Evolutionary conservation across 2,113 vertebrate genomes (phyloP).

Genomic region (Nibea coibor): DNA sequence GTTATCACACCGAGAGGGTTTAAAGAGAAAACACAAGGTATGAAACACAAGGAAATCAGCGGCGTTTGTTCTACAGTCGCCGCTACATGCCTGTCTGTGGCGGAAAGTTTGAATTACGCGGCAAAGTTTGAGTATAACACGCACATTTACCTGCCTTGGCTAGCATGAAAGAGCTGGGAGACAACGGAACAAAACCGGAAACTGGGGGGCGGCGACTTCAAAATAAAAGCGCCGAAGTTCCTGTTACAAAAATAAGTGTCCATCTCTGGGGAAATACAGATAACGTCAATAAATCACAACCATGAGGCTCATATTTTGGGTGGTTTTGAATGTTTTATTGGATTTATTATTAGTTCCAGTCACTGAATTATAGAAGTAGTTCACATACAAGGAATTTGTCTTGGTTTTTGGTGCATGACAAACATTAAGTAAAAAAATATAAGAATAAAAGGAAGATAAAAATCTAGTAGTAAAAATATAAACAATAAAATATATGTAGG

Average conservation of each 20-base stretch:
- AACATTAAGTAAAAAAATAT: too few species aligned
- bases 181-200: slow-evolving; percentile 44
- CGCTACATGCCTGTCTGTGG: background rate
- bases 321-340: background rate
- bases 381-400: too few species aligned
- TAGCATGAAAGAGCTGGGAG: slow-evolving; percentile 18
- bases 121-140: fast-evolving
- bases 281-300: background rate
- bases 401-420: too few species aligned
- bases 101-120: background rate
- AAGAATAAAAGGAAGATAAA: too few species aligned
- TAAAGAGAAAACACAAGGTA: too few species aligned
- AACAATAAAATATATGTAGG: too few species aligned
- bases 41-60: background rate
- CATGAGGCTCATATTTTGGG: background rate
- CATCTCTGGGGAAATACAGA: too few species aligned
- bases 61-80: background rate
- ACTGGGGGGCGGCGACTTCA: slow-evolving; percentile 11
- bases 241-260: slow-evolving; percentile 25
- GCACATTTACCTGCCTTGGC: background rate
- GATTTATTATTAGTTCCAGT: background rate
- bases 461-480: too few species aligned
- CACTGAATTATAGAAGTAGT: background rate
- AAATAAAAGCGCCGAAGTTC: slow-evolving; percentile 29
- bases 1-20: background rate